phyloP scores from a whole-genome alignment of 2,113 vertebrate species.

The Isichthys henryi region DNA sequence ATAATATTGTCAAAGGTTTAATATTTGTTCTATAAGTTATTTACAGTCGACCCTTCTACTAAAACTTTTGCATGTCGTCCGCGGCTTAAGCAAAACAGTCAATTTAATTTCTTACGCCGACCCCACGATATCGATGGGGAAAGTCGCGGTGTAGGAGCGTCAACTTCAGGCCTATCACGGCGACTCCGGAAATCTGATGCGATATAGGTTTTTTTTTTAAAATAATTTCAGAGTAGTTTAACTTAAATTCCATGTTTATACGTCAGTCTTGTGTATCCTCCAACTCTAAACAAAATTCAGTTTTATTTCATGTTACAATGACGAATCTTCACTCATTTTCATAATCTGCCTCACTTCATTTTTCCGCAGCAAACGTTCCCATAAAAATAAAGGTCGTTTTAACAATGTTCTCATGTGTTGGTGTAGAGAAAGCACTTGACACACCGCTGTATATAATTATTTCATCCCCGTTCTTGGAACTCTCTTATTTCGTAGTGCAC shows the following conservation, averaged over 20 bases:
- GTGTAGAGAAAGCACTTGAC: not conserved
- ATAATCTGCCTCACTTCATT: not conserved
- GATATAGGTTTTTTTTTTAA: not conserved
- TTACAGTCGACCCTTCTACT: not conserved
- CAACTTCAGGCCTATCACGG: not conserved
- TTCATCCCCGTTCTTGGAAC: not conserved
- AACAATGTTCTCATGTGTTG: not conserved
- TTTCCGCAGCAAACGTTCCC: not conserved
- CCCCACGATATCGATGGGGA: not conserved
- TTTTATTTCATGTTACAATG: not conserved
- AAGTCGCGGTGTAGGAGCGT: not conserved
- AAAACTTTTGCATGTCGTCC: not conserved
- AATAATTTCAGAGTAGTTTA: not conserved
- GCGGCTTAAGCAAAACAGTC: not conserved
- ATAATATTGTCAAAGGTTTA: too few species aligned
- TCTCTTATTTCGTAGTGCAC: not conserved
- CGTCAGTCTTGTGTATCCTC: not conserved
- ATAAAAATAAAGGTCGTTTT: not conserved
- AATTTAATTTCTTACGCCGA: not conserved
- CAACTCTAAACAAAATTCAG: not conserved
- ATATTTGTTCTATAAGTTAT: too few species aligned
- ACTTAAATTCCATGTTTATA: not conserved
- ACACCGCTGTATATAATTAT: not conserved
- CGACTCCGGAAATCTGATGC: not conserved
- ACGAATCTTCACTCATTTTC: not conserved